Evolutionary conservation across 2,888 invertebrate genomes (phyloP), one percentile per base, ranked within the genome.

Genomic region (Trachelus iudaicus): DNA sequence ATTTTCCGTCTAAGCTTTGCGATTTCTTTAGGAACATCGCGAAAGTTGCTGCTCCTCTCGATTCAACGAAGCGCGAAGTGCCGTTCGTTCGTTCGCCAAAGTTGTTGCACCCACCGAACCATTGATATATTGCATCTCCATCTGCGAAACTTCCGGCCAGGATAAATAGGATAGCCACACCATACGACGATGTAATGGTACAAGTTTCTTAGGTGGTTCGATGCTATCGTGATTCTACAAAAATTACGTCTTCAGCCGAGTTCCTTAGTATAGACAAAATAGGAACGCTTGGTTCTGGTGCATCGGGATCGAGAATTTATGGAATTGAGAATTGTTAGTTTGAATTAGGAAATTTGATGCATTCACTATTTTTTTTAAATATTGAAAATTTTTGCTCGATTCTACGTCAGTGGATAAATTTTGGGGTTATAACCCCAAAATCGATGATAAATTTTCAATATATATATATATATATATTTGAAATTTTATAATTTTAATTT

Each of bases 201-300:
- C 40, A 56, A 56, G 40, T 56, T 56, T 56, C 40, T 56, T 56
- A 9, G 40, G 40, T 56, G 23, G 40, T 56, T 56, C 40, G 40
- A 56, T 56, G 40, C 40, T 9, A 56, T 56, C 40, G 40, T 56
- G 40, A 23, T 56, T 56, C 40, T 56, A 56, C 23, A 56, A 56
- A 56, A 56, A 56, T 23, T 56, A 56, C 40, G 23, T 56, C 40
- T 56, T 56, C 23, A 80, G 78, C 80, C 75, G 78, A 74, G 76
- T 77, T 76, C 75, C 75, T 75, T 71, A 3, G 6, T 15, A 11
- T 0, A 11, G 31, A 71, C 9, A 33, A 30, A 71, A 33, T 9
- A 13, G 71, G 30, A 71, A 23, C 9, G 11, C 9, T 33, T 30
- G 13, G 71, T 71, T 3, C 2, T 3, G 3, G 13, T 3, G 13